phyloP scores from a whole-genome alignment of 2,888 invertebrate genomes.

The Oligia fasciuncula region DNA sequence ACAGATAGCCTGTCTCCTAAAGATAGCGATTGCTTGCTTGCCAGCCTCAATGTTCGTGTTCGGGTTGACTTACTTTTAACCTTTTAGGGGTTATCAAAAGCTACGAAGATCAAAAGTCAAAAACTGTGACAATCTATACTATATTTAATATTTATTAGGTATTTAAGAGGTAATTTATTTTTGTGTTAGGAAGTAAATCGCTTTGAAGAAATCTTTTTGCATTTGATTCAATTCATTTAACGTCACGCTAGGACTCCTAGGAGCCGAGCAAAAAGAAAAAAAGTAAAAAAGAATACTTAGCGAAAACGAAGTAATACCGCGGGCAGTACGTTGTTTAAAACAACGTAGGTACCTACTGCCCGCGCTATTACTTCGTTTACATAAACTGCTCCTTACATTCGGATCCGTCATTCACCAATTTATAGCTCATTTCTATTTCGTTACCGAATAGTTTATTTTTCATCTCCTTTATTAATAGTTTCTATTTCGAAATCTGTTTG shows the following conservation, averaged over 20 bases:
- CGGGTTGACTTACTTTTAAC: neutral
- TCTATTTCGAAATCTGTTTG: slow-evolving; percentile 47
- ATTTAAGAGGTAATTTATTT: too few species aligned
- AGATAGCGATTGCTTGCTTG: slow-evolving; percentile 7
- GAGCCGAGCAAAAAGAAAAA: too few species aligned
- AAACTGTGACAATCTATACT: neutral
- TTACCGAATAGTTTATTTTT: slow-evolving; percentile 46
- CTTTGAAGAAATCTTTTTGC: neutral
- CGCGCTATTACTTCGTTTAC: neutral
- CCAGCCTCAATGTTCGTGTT: neutral
- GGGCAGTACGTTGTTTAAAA: too few species aligned
- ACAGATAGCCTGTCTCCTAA: neutral
- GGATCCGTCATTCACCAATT: slow-evolving; percentile 5
- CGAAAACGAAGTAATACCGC: too few species aligned
- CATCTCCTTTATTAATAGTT: slow-evolving; percentile 46
- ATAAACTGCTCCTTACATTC: neutral
- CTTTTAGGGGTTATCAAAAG: slow-evolving; percentile 1
- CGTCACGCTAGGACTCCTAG: neutral
- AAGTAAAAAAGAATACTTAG: too few species aligned
- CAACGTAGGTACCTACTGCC: too few species aligned
- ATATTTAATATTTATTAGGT: neutral
- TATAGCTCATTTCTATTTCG: slow-evolving; percentile 36
- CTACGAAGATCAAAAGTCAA: neutral
- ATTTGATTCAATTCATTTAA: neutral
- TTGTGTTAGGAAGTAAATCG: too few species aligned